Base-by-base conservation (phyloP, 2,797 vertebrate genomes). In the Eutrigla gurnardus region DNA sequence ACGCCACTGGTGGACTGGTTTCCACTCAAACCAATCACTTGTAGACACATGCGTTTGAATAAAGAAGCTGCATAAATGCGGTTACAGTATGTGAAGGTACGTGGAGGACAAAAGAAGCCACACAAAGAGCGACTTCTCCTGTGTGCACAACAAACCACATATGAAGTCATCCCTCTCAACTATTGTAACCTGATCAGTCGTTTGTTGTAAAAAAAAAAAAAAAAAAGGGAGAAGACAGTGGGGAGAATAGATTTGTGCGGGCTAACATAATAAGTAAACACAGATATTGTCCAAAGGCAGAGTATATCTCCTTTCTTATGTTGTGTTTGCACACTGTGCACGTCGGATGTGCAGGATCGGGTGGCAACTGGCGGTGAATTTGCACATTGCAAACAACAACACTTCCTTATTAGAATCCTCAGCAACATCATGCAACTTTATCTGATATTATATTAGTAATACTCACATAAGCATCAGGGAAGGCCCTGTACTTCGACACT, bases 401-500 rank as follows among this genome's bases (percentile, higher is more conserved):
- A 25, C 25, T 25, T 25, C 25, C 25, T 25, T 25, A 25, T 25
- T 25, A 25, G 25, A 25, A 25, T 25, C 25, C 25, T 25, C 11
- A 65, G 9, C n/a, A 57, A 52, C 54, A 45, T 52, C 12, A 50
- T 12, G n/a, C 6, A 15, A 42, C 36, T 13, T 52, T 35, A 43
- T 8, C 52, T 32, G 2, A 43, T 49, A 25, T 25, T 25, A 12
- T 32, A n/a, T 1, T 10, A 10, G 2, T 2, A 7, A 33, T 82
- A 95, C 95, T 96, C 73, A 96, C 96, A 81, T 95, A 96, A 37
- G 93, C 93, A 54, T 96, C 95, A 1, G 95, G 94, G 77, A 95
- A 96, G n/a, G 94, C 94, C 77, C 92, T 88, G 85, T 94, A 93
- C 66, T 94, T 95, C 5, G 73, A 54, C 0, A 45, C 2, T 0